These are phyloP conservation scores for Sinosuthora webbiana DNA, from an alignment of 2,113 vertebrate species.

Conservation along the genomic window DNA sequence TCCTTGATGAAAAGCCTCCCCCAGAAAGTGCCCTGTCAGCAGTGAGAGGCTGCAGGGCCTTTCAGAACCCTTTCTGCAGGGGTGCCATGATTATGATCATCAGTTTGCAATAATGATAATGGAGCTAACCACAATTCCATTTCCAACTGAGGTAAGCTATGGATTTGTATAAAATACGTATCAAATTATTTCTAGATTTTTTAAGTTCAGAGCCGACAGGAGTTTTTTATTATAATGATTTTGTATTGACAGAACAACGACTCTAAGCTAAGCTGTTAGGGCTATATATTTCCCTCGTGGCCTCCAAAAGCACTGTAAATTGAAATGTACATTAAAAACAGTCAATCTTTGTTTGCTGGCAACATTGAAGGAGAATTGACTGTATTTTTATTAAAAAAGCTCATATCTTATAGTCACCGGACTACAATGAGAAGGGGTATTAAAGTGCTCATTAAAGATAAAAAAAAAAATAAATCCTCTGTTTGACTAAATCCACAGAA, in stretches of 20 bases:
- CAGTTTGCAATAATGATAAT: slow-evolving; percentile 55
- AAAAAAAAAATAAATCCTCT: not conserved
- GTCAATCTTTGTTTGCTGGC: slow-evolving; percentile 56
- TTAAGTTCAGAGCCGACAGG: slow-evolving; percentile 47
- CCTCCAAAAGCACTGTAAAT: slow-evolving; percentile 58
- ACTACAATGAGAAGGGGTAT: not conserved
- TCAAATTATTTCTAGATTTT: slow-evolving; percentile 64
- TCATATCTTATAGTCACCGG: not conserved
- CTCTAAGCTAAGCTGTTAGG: slow-evolving; percentile 64
- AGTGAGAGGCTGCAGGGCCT: not conserved
- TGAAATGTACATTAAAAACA: slow-evolving; percentile 71
- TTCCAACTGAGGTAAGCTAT: slow-evolving; percentile 57
- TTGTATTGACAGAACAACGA: slow-evolving; percentile 68
- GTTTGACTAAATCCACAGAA: not conserved
- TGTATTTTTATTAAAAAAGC: slow-evolving; percentile 61
- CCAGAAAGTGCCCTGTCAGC: not conserved
- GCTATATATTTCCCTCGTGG: slow-evolving; percentile 63
- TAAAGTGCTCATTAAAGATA: not conserved
- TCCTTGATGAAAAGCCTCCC: not conserved
- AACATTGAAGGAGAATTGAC: slow-evolving; percentile 33
- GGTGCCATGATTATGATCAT: slow-evolving; percentile 40
- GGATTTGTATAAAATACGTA: slow-evolving; percentile 65
- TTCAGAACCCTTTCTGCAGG: slow-evolving; percentile 21
- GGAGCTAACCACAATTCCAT: slow-evolving; percentile 29
- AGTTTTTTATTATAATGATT: slow-evolving; percentile 69